Conservation (phyloP, 2,888 invertebrate species). For the Rotaria magnacalcarata region DNA sequence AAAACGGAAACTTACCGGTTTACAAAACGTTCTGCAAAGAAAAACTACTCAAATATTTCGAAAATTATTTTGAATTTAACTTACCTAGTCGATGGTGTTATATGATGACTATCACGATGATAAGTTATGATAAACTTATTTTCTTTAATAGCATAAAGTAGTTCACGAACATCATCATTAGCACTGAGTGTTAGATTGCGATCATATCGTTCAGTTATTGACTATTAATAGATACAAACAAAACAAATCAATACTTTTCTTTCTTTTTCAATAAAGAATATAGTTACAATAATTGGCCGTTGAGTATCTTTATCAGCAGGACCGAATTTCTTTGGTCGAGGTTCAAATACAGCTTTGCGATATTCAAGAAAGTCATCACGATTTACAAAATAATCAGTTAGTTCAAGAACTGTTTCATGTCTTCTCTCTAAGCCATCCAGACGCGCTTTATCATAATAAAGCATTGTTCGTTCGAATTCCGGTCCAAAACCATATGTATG, state of each 20-base stretch:
- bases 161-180: slow-evolving; percentile 56
- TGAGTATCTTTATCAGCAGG: slow-evolving; percentile 52
- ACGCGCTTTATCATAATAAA: slow-evolving; percentile 65
- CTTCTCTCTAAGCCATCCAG: slow-evolving; percentile 67
- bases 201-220: slow-evolving; percentile 56
- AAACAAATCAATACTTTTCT: background rate
- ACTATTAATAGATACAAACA: slow-evolving; percentile 49
- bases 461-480: slow-evolving; percentile 64
- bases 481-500: slow-evolving; percentile 51
- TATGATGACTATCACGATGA: slow-evolving; percentile 56
- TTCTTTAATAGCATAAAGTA: slow-evolving; percentile 54
- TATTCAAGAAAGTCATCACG: slow-evolving; percentile 57
- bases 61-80: slow-evolving; percentile 41
- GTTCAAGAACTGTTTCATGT: slow-evolving; percentile 55
- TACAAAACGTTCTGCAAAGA: background rate
- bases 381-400: slow-evolving; percentile 57
- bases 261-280: background rate
- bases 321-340: slow-evolving; percentile 57
- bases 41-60: background rate
- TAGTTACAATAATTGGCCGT: slow-evolving; percentile 3
- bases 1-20: background rate
- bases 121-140: slow-evolving; percentile 57
- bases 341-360: slow-evolving; percentile 56
- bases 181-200: slow-evolving; percentile 53
- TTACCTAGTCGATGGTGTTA: slow-evolving; percentile 57